These are phyloP conservation scores for Agrochola macilenta DNA, from an alignment of 2,888 invertebrate species.

Conservation along the genomic window DNA sequence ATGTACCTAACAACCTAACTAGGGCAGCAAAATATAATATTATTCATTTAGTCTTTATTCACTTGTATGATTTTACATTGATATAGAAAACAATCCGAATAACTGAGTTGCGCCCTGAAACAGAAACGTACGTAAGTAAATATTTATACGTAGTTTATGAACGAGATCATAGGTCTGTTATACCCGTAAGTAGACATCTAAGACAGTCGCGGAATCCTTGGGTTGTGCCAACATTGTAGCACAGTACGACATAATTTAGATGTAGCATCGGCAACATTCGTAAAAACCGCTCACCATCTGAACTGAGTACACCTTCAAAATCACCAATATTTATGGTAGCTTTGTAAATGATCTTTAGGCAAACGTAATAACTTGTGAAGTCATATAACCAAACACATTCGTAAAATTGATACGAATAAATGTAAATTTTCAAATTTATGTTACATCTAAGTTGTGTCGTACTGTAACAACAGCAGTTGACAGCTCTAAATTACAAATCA, in stretches of 20 bases:
- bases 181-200: background rate
- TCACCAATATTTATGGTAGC: too few species aligned
- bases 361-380: too few species aligned
- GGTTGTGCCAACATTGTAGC: background rate
- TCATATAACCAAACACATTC: too few species aligned
- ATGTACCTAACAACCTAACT: conserved; percentile 80
- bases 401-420: too few species aligned
- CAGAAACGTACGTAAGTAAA: conserved; percentile 46
- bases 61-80: conserved; percentile 80
- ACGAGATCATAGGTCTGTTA: background rate
- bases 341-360: too few species aligned
- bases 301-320: too few species aligned
- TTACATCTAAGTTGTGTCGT: too few species aligned
- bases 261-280: too few species aligned
- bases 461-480: background rate
- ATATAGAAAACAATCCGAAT: conserved; percentile 66
- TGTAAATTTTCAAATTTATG: too few species aligned
- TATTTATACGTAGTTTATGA: background rate
- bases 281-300: too few species aligned
- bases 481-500: background rate
- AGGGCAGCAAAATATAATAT: conserved; percentile 72
- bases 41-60: conserved; percentile 81
- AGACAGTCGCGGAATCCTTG: background rate
- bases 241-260: too few species aligned
- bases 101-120: conserved; percentile 69